Base-by-base conservation (phyloP, 2,888 invertebrate genomes). In the Campoplex nolae region DNA sequence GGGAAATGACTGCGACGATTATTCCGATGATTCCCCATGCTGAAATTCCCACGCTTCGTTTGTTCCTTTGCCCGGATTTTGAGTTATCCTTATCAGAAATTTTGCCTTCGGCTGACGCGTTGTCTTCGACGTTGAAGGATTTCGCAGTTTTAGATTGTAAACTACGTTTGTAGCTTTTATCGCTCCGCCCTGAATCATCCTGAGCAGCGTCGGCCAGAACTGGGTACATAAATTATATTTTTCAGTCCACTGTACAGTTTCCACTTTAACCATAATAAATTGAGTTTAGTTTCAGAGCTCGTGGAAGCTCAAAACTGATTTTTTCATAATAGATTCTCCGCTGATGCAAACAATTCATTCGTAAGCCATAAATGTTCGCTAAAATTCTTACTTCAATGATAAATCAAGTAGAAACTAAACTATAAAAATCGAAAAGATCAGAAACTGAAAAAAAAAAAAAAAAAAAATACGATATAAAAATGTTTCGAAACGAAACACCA, bases 1-100 rank as follows among this genome's bases (percentile, higher is more conserved):
- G 93, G 32, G 96, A 90, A 62, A 96, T 95, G n/a, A 95, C 86
- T 1, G 95, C 94, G 16, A 96, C 92, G 83, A 96, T 93, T 13
- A 96, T 90, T n/a, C 95, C 93, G 16, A 96, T 95, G 45, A 97
- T 96, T 32, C 96, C 96, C 96, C 96, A 97, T 0, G 97, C 97
- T 0, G 96, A 96, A 54, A 96, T 73, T 23, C 84, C 84, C 35
- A 78, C 48, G 13, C 87, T 74, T 28, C 76, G 45, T 32, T n/a
- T 56, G 2, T 51, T 28, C 54, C 18, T 81, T 18, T 28, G 23
- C 0, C 13, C 8, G 7, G 51, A 51, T 71, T 71, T 71, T 9
- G 23, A 28, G 6, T 23, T 4, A 3, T 32, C 16, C 6, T 32
- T 28, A 32, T 71, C 51, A 1, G 48, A 13, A n/a, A 45, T 45